Percentiles rank a stretch among this genome's conserved stretches.
phyloP scores from a whole-genome alignment of 2,797 vertebrate species.

The Tamandua tetradactyla region DNA sequence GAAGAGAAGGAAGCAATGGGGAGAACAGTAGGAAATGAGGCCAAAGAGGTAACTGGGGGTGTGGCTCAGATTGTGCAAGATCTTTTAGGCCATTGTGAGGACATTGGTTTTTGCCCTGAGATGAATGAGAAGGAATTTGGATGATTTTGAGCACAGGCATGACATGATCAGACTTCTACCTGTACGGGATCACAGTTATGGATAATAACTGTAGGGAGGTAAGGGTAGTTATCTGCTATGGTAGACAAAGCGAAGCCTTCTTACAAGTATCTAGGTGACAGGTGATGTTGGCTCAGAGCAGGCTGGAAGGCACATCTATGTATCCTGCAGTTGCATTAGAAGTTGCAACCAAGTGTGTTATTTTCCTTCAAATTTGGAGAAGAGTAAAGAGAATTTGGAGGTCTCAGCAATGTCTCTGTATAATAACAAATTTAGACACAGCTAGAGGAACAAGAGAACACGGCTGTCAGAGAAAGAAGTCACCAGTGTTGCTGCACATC shows the following conservation, averaged over 20 bases:
- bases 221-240: not conserved
- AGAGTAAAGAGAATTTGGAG: not conserved
- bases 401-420: not conserved
- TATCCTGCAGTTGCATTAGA: not conserved
- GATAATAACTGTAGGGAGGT: not conserved
- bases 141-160: not conserved
- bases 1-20: not conserved
- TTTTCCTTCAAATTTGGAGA: conserved; percentile 20
- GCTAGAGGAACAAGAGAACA: not conserved
- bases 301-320: not conserved
- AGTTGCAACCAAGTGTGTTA: not conserved
- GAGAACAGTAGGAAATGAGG: not conserved
- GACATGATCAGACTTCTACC: not conserved
- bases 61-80: not conserved
- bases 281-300: not conserved
- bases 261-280: not conserved
- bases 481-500: not conserved
- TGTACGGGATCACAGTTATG: not conserved
- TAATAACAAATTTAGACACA: not conserved
- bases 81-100: not conserved
- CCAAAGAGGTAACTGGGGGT: not conserved
- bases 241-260: not conserved
- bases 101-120: not conserved
- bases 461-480: not conserved
- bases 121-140: not conserved